Evolutionary conservation across 1,140 invertebrate genomes (phyloP).

Genomic region (Paraescarpia echinospica): DNA sequence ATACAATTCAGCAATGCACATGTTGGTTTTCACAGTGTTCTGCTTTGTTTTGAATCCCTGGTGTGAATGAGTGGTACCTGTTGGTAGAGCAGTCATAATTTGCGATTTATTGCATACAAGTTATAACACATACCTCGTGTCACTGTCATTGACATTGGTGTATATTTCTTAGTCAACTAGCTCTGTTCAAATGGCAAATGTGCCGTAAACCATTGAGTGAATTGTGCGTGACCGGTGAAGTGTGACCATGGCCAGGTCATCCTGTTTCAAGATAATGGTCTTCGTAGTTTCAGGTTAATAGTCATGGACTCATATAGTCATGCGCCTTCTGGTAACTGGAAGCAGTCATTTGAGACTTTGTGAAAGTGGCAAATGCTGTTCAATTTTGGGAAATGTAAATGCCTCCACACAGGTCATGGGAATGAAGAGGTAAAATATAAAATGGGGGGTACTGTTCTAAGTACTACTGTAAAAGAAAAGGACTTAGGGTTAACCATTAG

Average conservation of each 20-base stretch:
- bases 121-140: neutral
- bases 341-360: neutral
- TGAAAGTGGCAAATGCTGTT: too few relatives aligned
- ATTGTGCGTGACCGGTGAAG: neutral
- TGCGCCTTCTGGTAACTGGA: neutral
- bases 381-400: too few relatives aligned
- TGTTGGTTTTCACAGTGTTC: neutral
- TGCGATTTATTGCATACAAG: neutral
- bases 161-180: neutral
- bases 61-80: too few relatives aligned
- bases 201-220: too few relatives aligned
- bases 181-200: too few relatives aligned
- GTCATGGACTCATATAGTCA: neutral
- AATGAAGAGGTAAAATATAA: too few relatives aligned
- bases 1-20: neutral
- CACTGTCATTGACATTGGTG: neutral
- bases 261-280: neutral
- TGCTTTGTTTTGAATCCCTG: neutral
- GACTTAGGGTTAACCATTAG: too few relatives aligned
- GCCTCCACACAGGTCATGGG: too few relatives aligned
- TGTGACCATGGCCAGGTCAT: neutral
- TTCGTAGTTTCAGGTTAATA: neutral
- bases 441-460: too few relatives aligned
- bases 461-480: too few relatives aligned
- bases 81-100: neutral